Evolutionary conservation across 2,888 invertebrate genomes (phyloP), one percentile per base, ranked within the genome.

Genomic region (Megaustenia siamemsis): DNA sequence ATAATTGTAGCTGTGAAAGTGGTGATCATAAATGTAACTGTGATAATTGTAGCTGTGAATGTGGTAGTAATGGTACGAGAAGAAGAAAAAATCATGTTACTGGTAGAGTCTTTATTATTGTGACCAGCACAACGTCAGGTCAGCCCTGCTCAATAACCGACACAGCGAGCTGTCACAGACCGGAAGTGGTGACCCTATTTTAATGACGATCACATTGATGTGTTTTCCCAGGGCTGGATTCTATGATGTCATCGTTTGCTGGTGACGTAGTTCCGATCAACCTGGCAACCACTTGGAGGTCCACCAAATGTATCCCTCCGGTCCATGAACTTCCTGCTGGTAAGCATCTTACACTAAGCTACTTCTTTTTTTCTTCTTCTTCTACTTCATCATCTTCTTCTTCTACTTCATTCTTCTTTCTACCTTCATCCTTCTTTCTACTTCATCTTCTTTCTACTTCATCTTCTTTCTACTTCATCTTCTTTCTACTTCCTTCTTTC

Each of bases 281-380:
- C 21, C 60, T 43, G 10, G 43, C n/a, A 21, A 18, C 63, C 6
- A 24, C 60, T 1, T 90, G 90, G 88, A 88, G 90, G 83, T 85
- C 88, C 38, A 89, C 89, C n/a, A 86, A 90, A 40, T 86, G 89
- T 2, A 90, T 90, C 12, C 91, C 92, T 6, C 91, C 92, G 5
- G 90, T 90, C 0, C 90, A 91, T 35, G 91, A 90, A 53, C 88
- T 92, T 0, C 92, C 92, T 15, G 85, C 88, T 83, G 92, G 77
- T 73, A n/a, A 71, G 71, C 53, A 21, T 56, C 8, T 38, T 32
- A n/a, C 8, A 28, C 21, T 38, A 28, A 21, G 56, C 53, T n/a
- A n/a, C 32, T 68, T 40, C 21, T 1, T 24, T 32, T 63, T 1
- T 28, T 32, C 0, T 8, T 12, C 35, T 32, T 66, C 1, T 15